Conservation (phyloP, 2,113 vertebrate genomes). For the Arizona elegans region DNA sequence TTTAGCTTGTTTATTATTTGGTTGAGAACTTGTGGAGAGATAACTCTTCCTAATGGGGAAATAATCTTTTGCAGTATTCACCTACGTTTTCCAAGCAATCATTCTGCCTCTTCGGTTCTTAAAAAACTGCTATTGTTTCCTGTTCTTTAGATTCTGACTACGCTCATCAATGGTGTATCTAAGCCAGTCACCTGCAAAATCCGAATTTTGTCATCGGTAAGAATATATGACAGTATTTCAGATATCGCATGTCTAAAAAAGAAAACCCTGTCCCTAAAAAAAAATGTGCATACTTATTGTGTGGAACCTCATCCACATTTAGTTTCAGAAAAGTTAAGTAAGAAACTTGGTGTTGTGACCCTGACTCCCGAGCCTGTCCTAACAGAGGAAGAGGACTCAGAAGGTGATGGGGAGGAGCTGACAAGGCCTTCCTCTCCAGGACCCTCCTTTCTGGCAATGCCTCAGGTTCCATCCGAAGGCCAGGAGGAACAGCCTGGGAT, state of each 20-base stretch:
- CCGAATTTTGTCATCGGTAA: constrained; percentile 88
- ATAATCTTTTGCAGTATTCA: neutral
- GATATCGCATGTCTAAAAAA: neutral
- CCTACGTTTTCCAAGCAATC: neutral
- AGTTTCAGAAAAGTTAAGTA: neutral
- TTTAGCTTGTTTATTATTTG: neutral
- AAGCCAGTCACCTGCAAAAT: constrained; percentile 97
- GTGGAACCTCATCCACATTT: neutral
- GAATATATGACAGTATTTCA: constrained; percentile 30
- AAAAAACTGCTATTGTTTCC: neutral
- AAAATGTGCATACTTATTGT: neutral
- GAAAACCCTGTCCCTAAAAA: too few relatives aligned
- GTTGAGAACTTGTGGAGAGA: neutral
- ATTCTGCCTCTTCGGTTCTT: neutral
- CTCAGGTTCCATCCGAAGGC: too few relatives aligned
- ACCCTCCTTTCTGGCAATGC: too few relatives aligned
- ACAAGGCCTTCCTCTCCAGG: too few relatives aligned
- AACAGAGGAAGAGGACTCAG: too few relatives aligned
- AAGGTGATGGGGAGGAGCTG: too few relatives aligned
- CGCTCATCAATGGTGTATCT: constrained; percentile 82
- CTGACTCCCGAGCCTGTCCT: too few relatives aligned
- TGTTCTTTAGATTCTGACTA: constrained; percentile 81
- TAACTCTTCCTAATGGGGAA: neutral
- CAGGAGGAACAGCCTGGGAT: too few relatives aligned
- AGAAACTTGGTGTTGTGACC: neutral